These are phyloP conservation scores for Mugil cephalus DNA, from an alignment of 2,113 vertebrate species.

Conservation along the genomic window DNA sequence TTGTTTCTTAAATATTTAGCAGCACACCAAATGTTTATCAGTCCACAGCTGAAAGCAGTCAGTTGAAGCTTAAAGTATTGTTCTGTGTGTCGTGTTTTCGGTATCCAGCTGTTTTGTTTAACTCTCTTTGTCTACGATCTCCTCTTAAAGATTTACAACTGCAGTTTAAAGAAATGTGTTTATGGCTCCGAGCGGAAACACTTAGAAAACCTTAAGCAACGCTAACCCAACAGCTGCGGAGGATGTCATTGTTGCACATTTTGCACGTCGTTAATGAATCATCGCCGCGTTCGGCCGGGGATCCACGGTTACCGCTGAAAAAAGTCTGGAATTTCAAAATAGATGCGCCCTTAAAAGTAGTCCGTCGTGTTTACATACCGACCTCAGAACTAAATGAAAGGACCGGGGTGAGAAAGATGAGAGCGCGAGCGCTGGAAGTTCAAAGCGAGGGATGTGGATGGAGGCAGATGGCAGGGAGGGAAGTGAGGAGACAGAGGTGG, in stretches of 20 bases:
- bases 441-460: conserved; percentile 14
- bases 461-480: conserved; percentile 24
- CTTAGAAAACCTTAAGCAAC: no score
- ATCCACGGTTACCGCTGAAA: no score
- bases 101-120: neutral
- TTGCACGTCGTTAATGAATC: neutral
- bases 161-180: neutral
- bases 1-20: conserved; percentile 8
- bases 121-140: neutral
- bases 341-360: neutral
- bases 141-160: neutral
- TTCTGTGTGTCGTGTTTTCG: neutral
- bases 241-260: neutral
- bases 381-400: neutral
- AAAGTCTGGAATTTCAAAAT: neutral
- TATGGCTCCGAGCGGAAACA: no score
- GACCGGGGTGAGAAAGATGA: neutral
- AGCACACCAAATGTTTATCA: neutral
- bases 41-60: neutral
- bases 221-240: no score
- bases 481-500: conserved; percentile 8
- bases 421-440: conserved; percentile 19
- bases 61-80: neutral
- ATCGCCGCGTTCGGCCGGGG: no score
- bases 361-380: neutral